Evolutionary conservation across 2,797 vertebrate genomes (phyloP), one percentile per base, ranked within the genome.

Genomic region (Alouatta caraya): DNA sequence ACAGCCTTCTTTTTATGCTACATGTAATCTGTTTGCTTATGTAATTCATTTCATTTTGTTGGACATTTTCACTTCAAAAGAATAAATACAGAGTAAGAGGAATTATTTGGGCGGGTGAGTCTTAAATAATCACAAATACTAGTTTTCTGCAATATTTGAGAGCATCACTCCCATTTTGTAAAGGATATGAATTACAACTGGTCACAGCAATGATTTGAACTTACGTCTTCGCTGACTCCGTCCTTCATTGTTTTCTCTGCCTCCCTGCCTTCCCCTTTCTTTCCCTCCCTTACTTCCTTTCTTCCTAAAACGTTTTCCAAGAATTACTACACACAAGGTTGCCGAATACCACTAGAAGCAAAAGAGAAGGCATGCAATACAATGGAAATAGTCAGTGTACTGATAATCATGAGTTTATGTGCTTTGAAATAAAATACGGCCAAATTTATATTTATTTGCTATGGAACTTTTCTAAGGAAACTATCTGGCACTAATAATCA

Each of bases 21-120:
- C 86, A 86, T 12, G 5, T 2, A 50, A 39, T 55, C 46, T 70
- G 24, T 72, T 76, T 91, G 67, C 28, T 91, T 64, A n/a, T 21
- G 15, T 17, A 73, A 37, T 90, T 72, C 13, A 52, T 87, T 83
- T 42, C 52, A 39, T 91, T 76, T 6, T 75, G 13, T 22, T 57
- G 39, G 82, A 26, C 3, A 83, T 73, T 88, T 88, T 92, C 28
- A 84, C 15, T 80, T 21, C 80, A 64, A 79, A 93, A 64, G 46
- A 90, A 46, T 73, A 33, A 46, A 22, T 39, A 15, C 46, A 70
- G 91, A 70, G 28, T 46, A 44, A 28, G 8, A 76, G 33, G n/a
- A 5, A 13, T 70, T 57, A 48, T 26, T 5, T 15, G 24, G 12
- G 28, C 19, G 61, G 55, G 52, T 33, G 28, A 90, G 37, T 55